Base-by-base conservation (phyloP, 2,797 vertebrate genomes). In the Mionectes olivaceus region DNA sequence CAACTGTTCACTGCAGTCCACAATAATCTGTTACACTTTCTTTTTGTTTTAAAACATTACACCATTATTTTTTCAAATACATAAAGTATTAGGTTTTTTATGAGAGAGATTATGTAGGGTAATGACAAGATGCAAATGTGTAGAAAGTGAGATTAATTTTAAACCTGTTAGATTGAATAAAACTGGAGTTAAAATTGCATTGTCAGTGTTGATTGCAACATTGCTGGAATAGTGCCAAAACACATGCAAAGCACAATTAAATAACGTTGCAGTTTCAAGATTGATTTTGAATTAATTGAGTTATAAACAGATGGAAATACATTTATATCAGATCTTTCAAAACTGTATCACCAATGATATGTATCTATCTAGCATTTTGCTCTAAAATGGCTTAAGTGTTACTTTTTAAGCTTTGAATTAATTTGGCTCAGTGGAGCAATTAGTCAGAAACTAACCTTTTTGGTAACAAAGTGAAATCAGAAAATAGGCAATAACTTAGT, bases 391-490 rank as follows among this genome's bases (percentile, higher is more conserved):
- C 59, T 39, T 95, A 95, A 96, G 80, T 92, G 75, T 89, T 91
- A 78, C 85, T 92, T 97, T 97, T 94, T 89, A 96, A 94, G 60
- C 55, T 84, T 73, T 79, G 68, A 94, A 87, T 85, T 59, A 97
- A 97, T 95, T 94, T 74, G 90, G 27, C 97, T 97, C 96, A 52
- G 61, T 94, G 93, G 97, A 96, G 82, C 8, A 22, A 96, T 98
- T 96, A 97, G 94, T 97, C 89, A 97, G 94, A 91, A 94, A 79
- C 65, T 97, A 97, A 97, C 97, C 95, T 97, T 97, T 98, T 92
- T 94, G 52, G 79, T 96, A 97, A 93, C 83, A 92, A 89, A 97
- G 76, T 90, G n/a, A 89, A 92, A 80, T 95, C 92, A 88, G 91
- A 95, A 97, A 97, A 97, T 94, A 90, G 77, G 89, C 93, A 96